Conservation (phyloP, 2,888 invertebrate species). For the Netelia fuscicornis region DNA sequence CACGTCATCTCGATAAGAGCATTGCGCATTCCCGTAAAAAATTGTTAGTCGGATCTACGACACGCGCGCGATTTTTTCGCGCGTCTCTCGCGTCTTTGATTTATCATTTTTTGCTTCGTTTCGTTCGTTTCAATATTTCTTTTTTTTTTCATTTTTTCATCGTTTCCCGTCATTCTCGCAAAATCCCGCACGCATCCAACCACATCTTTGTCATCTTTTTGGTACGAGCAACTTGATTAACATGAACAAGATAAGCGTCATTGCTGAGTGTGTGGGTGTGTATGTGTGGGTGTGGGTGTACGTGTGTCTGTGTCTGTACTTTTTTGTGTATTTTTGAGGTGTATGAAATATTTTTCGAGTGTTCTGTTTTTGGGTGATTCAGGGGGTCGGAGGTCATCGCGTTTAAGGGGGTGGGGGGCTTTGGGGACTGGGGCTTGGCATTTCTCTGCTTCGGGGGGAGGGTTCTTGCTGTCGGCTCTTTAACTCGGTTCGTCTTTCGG, state of each 20-base stretch:
- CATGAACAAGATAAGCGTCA: slow-evolving; percentile 85
- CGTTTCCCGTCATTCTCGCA: slow-evolving; percentile 65
- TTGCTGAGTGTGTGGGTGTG: slow-evolving; percentile 76
- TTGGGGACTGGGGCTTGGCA: slow-evolving; percentile 63
- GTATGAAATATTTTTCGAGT: slow-evolving; percentile 53
- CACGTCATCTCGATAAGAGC: slow-evolving; percentile 71
- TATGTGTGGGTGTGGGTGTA: slow-evolving; percentile 49
- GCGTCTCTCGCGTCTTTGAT: slow-evolving; percentile 68
- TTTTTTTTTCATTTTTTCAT: slow-evolving; percentile 61
- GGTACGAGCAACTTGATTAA: slow-evolving; percentile 85
- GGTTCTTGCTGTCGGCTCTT: slow-evolving; percentile 62
- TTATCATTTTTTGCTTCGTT: slow-evolving; percentile 52
- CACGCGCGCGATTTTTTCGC: slow-evolving; percentile 61
- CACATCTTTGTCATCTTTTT: slow-evolving; percentile 79
- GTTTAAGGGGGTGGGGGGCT: slow-evolving; percentile 29
- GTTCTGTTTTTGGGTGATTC: slow-evolving; percentile 46
- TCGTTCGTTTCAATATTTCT: slow-evolving; percentile 66
- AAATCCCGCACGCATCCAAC: slow-evolving; percentile 69
- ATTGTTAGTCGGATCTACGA: slow-evolving; percentile 66
- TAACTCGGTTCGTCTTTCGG: slow-evolving; percentile 60
- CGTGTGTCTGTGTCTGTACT: slow-evolving; percentile 41
- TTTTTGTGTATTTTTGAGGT: slow-evolving; percentile 50
- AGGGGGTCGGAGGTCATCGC: slow-evolving; percentile 70
- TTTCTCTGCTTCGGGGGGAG: slow-evolving; percentile 58
- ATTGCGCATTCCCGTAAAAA: slow-evolving; percentile 79